These are phyloP conservation scores for Halictus quadricinctus DNA, from an alignment of 2,888 invertebrate species.

Conservation along the genomic window DNA sequence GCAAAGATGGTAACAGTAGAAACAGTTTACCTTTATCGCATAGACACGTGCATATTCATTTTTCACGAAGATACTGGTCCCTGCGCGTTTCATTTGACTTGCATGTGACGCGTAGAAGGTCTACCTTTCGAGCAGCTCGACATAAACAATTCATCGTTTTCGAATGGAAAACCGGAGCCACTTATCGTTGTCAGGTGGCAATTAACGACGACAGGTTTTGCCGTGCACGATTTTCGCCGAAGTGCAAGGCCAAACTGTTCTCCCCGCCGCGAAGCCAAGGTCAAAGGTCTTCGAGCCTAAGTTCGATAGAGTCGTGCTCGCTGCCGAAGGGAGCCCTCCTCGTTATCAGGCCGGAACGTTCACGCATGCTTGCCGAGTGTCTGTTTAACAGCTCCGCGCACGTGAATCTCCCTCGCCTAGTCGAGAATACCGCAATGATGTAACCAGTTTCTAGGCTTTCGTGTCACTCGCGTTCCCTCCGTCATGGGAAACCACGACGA, in stretches of 20 bases:
- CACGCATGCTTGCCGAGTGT: slow-evolving; percentile 13
- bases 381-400: slow-evolving; percentile 28
- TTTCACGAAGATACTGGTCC: no score
- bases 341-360: slow-evolving; percentile 23
- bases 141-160: not conserved
- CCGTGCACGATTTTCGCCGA: no score
- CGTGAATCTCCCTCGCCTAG: slow-evolving; percentile 61
- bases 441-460: slow-evolving; percentile 69
- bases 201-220: not conserved
- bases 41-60: no score
- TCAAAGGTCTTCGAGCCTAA: not conserved
- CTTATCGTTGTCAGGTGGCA: not conserved
- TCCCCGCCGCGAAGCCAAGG: not conserved
- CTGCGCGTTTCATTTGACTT: no score
- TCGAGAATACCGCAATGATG: slow-evolving; percentile 63
- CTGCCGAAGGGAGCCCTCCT: not conserved
- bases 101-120: no score
- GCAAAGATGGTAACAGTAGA: no score
- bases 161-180: not conserved
- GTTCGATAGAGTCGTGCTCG: not conserved
- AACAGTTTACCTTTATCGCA: no score
- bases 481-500: slow-evolving; percentile 63
- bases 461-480: slow-evolving; percentile 60
- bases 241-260: not conserved
- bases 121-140: no score